A percentile compares a stretch with the other conserved stretches of the same genome.
These are phyloP conservation scores for Ceratina japonica DNA, from an alignment of 1,140 invertebrate species.

Conservation along the genomic window DNA sequence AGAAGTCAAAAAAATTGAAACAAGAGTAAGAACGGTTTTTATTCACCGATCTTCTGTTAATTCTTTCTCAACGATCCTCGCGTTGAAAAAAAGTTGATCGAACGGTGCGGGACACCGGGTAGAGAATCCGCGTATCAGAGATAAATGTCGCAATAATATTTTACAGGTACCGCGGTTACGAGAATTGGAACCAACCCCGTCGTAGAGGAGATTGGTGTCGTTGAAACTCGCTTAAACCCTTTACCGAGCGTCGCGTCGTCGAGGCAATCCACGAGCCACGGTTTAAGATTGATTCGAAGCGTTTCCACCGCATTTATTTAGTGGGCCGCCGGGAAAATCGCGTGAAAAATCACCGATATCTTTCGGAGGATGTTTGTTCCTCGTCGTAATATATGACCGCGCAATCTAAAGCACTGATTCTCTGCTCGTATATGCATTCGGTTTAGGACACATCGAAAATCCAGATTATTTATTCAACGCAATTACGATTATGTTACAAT, in stretches of 20 bases:
- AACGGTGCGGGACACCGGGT: neutral
- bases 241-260: conserved; percentile 15
- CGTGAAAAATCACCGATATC: conserved; percentile 58
- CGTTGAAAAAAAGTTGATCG: neutral
- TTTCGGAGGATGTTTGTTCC: conserved; percentile 41
- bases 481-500: no score
- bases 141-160: conserved; percentile 48
- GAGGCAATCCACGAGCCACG: conserved; percentile 14
- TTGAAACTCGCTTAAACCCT: conserved; percentile 44
- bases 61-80: no score
- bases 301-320: conserved; percentile 66
- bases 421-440: no score
- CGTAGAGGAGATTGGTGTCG: neutral
- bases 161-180: conserved; percentile 18
- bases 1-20: no score
- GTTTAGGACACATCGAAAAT: no score
- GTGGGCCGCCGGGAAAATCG: conserved; percentile 47
- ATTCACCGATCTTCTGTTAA: neutral
- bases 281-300: conserved; percentile 50
- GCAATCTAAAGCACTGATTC: no score
- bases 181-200: no score
- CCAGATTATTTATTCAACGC: no score
- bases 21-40: no score
- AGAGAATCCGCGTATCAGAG: conserved; percentile 19
- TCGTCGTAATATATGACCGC: conserved; percentile 15